phyloP scores from a whole-genome alignment of 2,888 invertebrate genomes.

The Lampropteryx suffumata region DNA sequence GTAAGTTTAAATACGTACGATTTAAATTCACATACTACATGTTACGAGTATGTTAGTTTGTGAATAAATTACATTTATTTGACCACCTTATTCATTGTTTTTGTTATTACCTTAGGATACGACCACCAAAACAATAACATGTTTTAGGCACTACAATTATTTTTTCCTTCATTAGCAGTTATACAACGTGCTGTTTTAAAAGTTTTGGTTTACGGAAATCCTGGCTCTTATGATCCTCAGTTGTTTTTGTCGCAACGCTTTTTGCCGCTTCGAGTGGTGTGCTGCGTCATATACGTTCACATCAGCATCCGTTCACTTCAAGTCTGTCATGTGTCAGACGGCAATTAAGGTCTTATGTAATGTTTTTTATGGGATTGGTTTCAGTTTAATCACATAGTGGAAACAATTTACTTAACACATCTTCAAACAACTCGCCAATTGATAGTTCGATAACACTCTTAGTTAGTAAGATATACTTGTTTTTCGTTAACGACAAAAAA shows the following conservation, averaged over 20 bases:
- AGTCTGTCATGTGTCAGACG: conserved; percentile 29
- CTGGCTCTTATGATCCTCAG: conserved; percentile 12
- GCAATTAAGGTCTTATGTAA: conserved; percentile 28
- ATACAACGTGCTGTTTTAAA: neutral
- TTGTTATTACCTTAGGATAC: neutral
- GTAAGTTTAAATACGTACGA: too few relatives aligned
- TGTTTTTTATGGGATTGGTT: conserved; percentile 17
- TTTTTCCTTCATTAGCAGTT: neutral
- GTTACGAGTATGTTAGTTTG: too few relatives aligned
- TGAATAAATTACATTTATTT: too few relatives aligned
- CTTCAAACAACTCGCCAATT: neutral
- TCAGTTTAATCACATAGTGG: conserved; percentile 12
- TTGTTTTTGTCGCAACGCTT: conserved; percentile 27
- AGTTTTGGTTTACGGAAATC: conserved; percentile 27
- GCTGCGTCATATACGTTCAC: conserved; percentile 28
- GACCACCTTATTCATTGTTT: neutral
- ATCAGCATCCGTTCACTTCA: conserved; percentile 32
- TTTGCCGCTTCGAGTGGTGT: conserved; percentile 16
- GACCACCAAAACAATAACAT: too few relatives aligned
- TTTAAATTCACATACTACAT: too few relatives aligned
- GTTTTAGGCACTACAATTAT: too few relatives aligned
- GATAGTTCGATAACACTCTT: neutral
- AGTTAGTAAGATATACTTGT: neutral
- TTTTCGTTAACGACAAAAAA: too few relatives aligned
- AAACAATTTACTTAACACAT: conserved; percentile 7